phyloP scores from a whole-genome alignment of 2,797 vertebrate genomes.

The Thripadectes ignobilis region DNA sequence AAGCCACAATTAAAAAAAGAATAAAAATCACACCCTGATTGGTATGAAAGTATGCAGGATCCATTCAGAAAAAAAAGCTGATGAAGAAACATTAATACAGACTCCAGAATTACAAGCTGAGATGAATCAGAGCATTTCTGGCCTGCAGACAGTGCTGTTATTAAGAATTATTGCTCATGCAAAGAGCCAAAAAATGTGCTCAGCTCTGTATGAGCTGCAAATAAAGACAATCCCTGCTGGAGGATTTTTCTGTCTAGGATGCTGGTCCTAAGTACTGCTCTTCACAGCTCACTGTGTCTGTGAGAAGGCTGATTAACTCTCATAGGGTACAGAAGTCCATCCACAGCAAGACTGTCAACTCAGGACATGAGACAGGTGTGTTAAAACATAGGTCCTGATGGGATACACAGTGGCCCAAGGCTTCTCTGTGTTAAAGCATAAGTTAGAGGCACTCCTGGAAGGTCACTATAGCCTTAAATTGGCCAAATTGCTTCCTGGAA shows the following conservation, averaged over 20 bases:
- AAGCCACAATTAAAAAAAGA: neutral
- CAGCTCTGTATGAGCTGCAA: constrained; percentile 18
- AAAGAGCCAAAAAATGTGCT: constrained; percentile 46
- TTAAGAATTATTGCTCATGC: constrained; percentile 43
- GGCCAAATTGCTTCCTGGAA: neutral
- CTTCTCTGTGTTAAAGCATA: neutral
- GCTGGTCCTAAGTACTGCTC: neutral
- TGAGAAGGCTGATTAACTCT: neutral
- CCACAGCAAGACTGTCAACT: neutral
- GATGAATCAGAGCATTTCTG: constrained; percentile 55
- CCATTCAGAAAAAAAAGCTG: constrained; percentile 43
- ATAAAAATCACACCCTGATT: neutral
- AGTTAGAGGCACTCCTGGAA: neutral
- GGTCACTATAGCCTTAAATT: neutral
- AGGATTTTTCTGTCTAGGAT: constrained; percentile 4
- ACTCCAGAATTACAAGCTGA: constrained; percentile 38
- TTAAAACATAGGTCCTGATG: neutral
- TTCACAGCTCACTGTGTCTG: neutral
- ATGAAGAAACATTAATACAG: constrained; percentile 7
- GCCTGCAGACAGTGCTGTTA: constrained; percentile 43
- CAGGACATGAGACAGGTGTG: neutral
- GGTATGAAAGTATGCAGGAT: constrained; percentile 1
- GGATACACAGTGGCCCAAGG: accelerated
- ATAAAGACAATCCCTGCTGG: neutral
- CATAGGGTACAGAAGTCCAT: neutral